A percentile compares a stretch with the other conserved stretches of the same genome.
Conservation (phyloP, 1,140 invertebrate species). For the Mamestra configurata region DNA sequence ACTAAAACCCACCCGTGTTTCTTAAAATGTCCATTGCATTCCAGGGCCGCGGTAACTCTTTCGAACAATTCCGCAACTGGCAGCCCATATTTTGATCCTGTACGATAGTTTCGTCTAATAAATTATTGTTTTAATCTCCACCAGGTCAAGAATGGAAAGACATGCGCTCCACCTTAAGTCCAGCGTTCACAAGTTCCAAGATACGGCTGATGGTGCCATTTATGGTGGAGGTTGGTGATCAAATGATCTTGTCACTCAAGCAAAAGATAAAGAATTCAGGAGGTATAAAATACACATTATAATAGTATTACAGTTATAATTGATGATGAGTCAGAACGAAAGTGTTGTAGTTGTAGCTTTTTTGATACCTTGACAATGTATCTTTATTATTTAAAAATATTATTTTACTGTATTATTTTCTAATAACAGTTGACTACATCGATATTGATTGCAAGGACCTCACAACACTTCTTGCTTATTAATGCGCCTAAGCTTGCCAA, state of each 20-base stretch:
- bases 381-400: background rate
- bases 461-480: constrained; percentile 67
- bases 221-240: constrained; percentile 60
- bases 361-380: background rate
- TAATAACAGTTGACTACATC: constrained; percentile 57
- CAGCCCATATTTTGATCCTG: no score
- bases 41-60: no score
- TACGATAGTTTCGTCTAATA: no score
- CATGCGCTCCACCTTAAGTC: constrained; percentile 87
- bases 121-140: background rate
- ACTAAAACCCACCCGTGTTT: no score
- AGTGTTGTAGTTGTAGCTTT: background rate
- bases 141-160: constrained; percentile 88
- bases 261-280: constrained; percentile 24
- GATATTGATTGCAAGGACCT: constrained; percentile 87
- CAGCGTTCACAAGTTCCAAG: constrained; percentile 88
- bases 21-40: no score
- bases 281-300: constrained; percentile 9
- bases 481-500: constrained; percentile 57
- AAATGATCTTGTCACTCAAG: constrained; percentile 53
- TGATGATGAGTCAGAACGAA: no score
- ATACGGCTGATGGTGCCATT: constrained; percentile 75
- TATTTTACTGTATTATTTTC: constrained; percentile 63
- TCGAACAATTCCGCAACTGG: no score
- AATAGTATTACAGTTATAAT: no score